Evolutionary conservation across 2,888 invertebrate genomes (phyloP).

Genomic region (Ophion slaviceki): DNA sequence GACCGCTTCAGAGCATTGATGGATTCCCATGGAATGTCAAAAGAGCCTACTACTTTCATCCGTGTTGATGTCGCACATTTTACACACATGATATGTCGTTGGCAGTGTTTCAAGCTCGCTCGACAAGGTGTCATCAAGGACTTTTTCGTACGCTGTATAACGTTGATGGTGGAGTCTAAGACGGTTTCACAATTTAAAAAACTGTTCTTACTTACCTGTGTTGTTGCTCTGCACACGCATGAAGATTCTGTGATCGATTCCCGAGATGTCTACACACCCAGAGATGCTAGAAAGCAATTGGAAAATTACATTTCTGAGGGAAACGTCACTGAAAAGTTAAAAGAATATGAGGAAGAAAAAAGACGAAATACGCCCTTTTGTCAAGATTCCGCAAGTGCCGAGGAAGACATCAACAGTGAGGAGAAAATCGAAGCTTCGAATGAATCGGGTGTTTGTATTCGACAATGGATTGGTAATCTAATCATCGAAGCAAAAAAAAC

Average conservation of each 20-base stretch:
- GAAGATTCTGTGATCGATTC: slow-evolving; percentile 19
- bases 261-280: not conserved
- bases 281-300: slow-evolving; percentile 43
- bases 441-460: not conserved
- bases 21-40: no score
- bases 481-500: not conserved
- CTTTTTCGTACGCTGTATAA: slow-evolving; percentile 6
- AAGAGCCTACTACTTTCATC: not conserved
- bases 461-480: not conserved
- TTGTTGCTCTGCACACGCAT: no score
- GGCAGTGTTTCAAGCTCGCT: slow-evolving; percentile 40
- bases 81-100: slow-evolving; percentile 52
- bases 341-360: no score
- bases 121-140: slow-evolving; percentile 40
- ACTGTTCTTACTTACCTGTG: no score
- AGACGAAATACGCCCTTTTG: not conserved
- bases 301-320: slow-evolving; percentile 46
- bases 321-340: not conserved
- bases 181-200: no score
- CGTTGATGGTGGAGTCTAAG: no score
- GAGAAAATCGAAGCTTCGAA: not conserved
- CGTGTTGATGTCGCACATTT: slow-evolving; percentile 58
- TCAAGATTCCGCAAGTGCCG: not conserved
- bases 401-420: not conserved
- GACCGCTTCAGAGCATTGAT: no score